Evolutionary conservation across 2,888 invertebrate genomes (phyloP).

Genomic region (Drosophila paranaensis): DNA sequence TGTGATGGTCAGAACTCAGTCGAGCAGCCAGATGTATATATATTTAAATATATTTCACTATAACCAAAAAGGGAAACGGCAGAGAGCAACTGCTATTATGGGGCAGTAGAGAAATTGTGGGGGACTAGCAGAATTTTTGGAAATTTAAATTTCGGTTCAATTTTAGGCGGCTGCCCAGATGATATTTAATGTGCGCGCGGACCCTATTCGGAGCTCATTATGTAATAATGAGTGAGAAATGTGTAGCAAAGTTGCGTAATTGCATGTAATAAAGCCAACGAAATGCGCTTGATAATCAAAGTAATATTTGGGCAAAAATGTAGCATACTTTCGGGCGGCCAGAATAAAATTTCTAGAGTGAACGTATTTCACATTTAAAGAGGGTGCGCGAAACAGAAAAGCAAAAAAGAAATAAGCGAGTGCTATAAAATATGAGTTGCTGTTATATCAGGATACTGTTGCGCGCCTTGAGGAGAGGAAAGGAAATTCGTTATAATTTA

Average conservation of each 20-base stretch:
- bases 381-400: neutral
- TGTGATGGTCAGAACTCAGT: conserved; percentile 18
- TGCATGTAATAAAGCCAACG: conserved; percentile 8
- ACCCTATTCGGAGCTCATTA: conserved; percentile 12
- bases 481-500: neutral
- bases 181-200: conserved; percentile 8
- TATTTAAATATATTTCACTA: conserved; percentile 28
- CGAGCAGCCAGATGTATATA: conserved; percentile 16
- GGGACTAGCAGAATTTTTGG: neutral
- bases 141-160: conserved; percentile 27
- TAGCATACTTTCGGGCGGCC: conserved; percentile 36
- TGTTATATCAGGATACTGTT: neutral
- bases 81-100: conserved; percentile 22
- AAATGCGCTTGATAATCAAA: conserved; percentile 1
- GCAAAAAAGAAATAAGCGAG: neutral
- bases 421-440: neutral
- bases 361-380: conserved; percentile 23
- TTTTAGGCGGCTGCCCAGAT: conserved; percentile 17
- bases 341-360: conserved; percentile 28
- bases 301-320: conserved; percentile 7
- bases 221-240: conserved; percentile 15
- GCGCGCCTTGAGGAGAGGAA: neutral
- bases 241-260: conserved; percentile 15
- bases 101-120: neutral
- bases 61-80: conserved; percentile 18